phyloP scores from a whole-genome alignment of 1,140 invertebrate species.

The Drosophila pseudoananassae region DNA sequence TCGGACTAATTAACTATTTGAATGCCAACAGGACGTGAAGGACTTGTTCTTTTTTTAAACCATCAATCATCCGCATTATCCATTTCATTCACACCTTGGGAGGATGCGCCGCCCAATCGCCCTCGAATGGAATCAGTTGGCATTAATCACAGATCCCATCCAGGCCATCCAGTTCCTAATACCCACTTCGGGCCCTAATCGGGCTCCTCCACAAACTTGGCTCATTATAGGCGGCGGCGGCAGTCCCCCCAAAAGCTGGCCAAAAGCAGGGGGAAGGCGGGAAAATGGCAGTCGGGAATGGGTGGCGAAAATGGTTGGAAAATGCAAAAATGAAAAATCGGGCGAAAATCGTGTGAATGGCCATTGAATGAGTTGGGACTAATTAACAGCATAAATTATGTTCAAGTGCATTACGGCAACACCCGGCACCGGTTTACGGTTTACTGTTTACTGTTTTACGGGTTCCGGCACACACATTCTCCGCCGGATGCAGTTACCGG shows the following conservation, averaged over 20 bases:
- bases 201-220: conserved; percentile 26
- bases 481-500: conserved; percentile 45
- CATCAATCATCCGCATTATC: not conserved
- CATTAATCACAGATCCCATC: conserved; percentile 2
- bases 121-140: not conserved
- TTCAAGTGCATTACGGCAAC: conserved; percentile 75
- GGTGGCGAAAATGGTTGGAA: conserved; percentile 4
- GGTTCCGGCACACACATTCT: conserved; percentile 33
- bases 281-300: not conserved
- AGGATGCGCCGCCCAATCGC: not conserved
- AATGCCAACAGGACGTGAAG: not conserved
- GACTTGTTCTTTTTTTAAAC: not conserved
- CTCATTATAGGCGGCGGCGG: conserved; percentile 21
- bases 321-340: conserved; percentile 32
- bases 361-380: conserved; percentile 57
- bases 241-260: too few species aligned
- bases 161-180: conserved; percentile 2
- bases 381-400: conserved; percentile 82
- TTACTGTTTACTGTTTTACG: conserved; percentile 2
- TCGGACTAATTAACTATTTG: not conserved
- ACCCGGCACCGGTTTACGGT: conserved; percentile 20
- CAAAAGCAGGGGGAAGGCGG: not conserved
- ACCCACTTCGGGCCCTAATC: conserved; percentile 8
- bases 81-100: not conserved
- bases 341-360: conserved; percentile 52